A percentile compares a stretch with the other conserved stretches of the same genome.
phyloP scores from a whole-genome alignment of 2,888 invertebrate genomes.

The Chaetogeoica ovagalla region DNA sequence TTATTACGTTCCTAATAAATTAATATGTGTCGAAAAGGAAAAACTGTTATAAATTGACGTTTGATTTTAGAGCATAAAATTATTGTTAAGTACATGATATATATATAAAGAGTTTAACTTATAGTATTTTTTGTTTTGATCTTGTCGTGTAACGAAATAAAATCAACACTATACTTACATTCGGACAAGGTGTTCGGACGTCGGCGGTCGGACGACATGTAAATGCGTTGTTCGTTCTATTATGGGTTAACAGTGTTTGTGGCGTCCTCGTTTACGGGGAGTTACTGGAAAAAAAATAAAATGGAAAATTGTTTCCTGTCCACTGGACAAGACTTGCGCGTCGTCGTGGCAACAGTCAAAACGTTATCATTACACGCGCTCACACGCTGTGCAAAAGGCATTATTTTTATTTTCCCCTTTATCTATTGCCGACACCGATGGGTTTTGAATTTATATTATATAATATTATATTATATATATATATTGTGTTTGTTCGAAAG shows the following conservation, averaged over 20 bases:
- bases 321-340: constrained; percentile 26
- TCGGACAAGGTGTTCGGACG: background rate
- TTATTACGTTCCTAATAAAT: too few relatives aligned
- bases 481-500: background rate
- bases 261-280: background rate
- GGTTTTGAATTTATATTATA: constrained; percentile 38
- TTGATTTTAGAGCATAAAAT: too few relatives aligned
- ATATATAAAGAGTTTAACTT: too few relatives aligned
- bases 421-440: constrained; percentile 47
- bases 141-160: too few relatives aligned
- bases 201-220: constrained; percentile 23
- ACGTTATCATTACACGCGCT: background rate
- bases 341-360: constrained; percentile 40
- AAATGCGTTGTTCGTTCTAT: constrained; percentile 15
- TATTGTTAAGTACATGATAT: too few relatives aligned
- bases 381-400: constrained; percentile 5
- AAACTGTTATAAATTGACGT: too few relatives aligned
- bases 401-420: constrained; percentile 11
- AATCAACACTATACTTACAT: background rate
- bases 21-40: too few relatives aligned
- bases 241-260: constrained; percentile 2
- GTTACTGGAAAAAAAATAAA: constrained; percentile 22
- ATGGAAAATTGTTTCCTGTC: constrained; percentile 27
- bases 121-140: too few relatives aligned
- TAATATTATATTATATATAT: too few relatives aligned